Evolutionary conservation across 1,140 invertebrate genomes (phyloP).

Genomic region (Mamestra configurata): DNA sequence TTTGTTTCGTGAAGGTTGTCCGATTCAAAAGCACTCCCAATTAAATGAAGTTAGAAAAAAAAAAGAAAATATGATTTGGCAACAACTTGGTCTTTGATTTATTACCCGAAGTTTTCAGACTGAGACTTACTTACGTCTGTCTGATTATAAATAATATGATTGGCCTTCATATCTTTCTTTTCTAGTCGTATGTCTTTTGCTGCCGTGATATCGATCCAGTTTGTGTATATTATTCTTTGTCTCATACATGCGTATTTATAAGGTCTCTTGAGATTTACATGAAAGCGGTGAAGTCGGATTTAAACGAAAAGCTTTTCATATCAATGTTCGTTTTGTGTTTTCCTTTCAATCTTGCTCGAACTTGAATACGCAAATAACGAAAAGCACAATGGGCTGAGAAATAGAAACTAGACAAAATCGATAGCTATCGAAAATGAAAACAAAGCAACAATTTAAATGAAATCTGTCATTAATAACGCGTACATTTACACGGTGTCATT

Average conservation of each 20-base stretch:
- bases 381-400: too few species aligned
- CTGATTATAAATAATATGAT: conserved; percentile 29
- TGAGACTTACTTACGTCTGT: conserved; percentile 5
- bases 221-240: not conserved
- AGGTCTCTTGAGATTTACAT: not conserved
- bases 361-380: not conserved
- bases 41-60: not conserved
- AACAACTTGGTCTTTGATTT: conserved; percentile 18
- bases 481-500: too few species aligned
- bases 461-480: too few species aligned
- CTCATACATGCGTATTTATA: not conserved
- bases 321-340: not conserved
- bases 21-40: too few species aligned
- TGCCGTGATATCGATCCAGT: not conserved
- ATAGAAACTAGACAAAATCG: too few species aligned
- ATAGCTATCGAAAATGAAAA: too few species aligned
- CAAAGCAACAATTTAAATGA: too few species aligned
- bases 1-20: too few species aligned
- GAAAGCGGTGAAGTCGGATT: not conserved
- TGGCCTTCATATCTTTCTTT: not conserved
- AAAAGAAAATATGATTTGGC: not conserved
- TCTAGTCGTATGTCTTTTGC: not conserved
- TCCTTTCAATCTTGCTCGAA: not conserved
- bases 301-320: not conserved
- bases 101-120: conserved; percentile 1